A percentile compares a stretch with the other conserved stretches of the same genome.
Evolutionary conservation across 2,888 invertebrate species (phyloP).

Genomic region (Argyra leucocephala): DNA sequence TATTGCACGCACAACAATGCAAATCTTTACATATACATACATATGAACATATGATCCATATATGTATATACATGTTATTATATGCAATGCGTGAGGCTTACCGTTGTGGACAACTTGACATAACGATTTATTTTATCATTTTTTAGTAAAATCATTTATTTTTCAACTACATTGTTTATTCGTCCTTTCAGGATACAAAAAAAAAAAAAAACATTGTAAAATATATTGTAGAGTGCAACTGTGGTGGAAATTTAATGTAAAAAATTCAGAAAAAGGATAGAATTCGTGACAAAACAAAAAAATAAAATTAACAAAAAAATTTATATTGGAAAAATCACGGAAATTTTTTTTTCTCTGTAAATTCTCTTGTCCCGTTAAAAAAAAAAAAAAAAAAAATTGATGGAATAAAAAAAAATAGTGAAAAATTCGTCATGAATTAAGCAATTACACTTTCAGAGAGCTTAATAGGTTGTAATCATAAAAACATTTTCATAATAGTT

Average conservation of each 20-base stretch:
- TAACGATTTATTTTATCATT: background rate
- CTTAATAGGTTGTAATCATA: constrained; percentile 2
- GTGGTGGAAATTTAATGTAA: too few relatives aligned
- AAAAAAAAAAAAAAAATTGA: too few relatives aligned
- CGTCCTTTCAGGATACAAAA: too few relatives aligned
- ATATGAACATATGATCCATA: background rate
- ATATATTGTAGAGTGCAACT: too few relatives aligned
- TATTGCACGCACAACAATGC: background rate
- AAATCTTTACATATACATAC: background rate
- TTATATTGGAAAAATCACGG: too few relatives aligned
- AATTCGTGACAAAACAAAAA: too few relatives aligned
- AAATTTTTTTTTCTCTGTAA: too few relatives aligned
- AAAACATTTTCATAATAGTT: constrained; percentile 4
- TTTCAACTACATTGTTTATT: too few relatives aligned
- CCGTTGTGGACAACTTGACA: constrained; percentile 10
- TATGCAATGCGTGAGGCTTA: constrained; percentile 7
- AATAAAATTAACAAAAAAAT: too few relatives aligned
- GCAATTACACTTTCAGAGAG: background rate
- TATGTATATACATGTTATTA: background rate
- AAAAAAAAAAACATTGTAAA: too few relatives aligned
- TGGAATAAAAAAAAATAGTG: background rate
- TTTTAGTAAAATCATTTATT: background rate
- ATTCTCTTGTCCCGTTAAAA: too few relatives aligned
- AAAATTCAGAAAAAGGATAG: too few relatives aligned
- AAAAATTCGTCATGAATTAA: background rate